A percentile compares a stretch with the other conserved stretches of the same genome.
Conservation (phyloP, 2,888 invertebrate genomes). For the Acronicta psi region DNA sequence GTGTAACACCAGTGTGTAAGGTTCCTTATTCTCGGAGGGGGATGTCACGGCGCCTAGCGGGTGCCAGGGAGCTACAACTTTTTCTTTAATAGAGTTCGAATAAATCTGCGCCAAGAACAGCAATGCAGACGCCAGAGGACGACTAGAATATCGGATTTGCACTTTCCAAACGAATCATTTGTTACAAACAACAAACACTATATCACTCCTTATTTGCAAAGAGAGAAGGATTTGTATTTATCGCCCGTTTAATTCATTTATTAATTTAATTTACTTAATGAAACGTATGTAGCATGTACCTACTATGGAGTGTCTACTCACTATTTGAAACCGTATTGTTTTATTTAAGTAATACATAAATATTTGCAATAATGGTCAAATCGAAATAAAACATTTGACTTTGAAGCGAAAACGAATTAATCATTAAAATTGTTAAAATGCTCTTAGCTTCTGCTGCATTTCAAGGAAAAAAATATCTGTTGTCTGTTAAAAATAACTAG, state of each 20-base stretch:
- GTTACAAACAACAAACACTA: conserved; percentile 31
- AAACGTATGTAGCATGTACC: no score
- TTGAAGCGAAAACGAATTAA: no score
- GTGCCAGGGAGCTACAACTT: conserved; percentile 81
- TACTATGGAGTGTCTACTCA: no score
- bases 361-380: no score
- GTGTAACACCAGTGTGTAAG: conserved; percentile 49
- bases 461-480: no score
- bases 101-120: conserved; percentile 79
- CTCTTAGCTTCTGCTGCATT: neutral
- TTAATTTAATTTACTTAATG: no score
- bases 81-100: conserved; percentile 86
- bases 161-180: conserved; percentile 49
- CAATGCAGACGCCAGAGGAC: conserved; percentile 74
- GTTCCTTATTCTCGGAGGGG: conserved; percentile 56
- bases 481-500: no score
- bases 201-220: conserved; percentile 23
- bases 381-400: no score
- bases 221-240: neutral
- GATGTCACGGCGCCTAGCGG: conserved; percentile 75
- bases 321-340: no score
- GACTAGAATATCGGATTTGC: conserved; percentile 69
- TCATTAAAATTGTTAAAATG: no score
- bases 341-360: no score
- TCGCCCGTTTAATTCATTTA: neutral